Base-by-base conservation (phyloP, 1,140 invertebrate genomes). In the Zaprionus vittiger region DNA sequence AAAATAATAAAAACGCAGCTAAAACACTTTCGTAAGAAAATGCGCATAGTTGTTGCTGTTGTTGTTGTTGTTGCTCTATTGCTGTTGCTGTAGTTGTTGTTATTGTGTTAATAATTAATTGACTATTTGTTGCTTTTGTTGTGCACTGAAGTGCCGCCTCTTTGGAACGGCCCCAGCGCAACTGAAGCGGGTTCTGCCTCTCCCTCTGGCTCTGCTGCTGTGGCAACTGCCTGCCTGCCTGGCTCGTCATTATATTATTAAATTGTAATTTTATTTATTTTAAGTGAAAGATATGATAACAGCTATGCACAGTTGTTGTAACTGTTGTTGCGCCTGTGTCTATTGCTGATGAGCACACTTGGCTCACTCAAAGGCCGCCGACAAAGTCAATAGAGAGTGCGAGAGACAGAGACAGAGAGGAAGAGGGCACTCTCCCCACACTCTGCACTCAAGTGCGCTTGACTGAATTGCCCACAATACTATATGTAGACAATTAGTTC, bases 241-340 rank as follows among this genome's bases (percentile, higher is more conserved):
- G 31, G 64, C 69, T 69, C 59, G 49, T 67, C 63, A 77, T 83
- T 80, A 89, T 87, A 87, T 89, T 87, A 87, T 87, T 87, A 87
- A 87, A 87, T 84, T 81, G 84, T 87, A 87, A 87, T 87, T 87
- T 89, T 87, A 89, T 87, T 87, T 87, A 87, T 87, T 87, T 87
- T 87, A 87, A 89, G 84, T 89, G 84, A 87, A 76, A 83, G 84
- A 87, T 89, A 87, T 87, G 84, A 87, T 89, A 89, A 87, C 80
- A 87, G 70, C 70, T 17, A 63, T 65, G 65, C 68, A 68, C 56
- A 3, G 37, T 56, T 41, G 26, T 34, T 52, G 47, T 52, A 22
- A 52, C 20, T 52, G 47, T 37, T n/a, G 14, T 54, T 56, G n/a
- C 7, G 41, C n/a, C 17, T 47, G 63, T 56, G 63, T 56, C 54